Evolutionary conservation across 2,888 invertebrate species (phyloP).

Genomic region (Alitta virens): DNA sequence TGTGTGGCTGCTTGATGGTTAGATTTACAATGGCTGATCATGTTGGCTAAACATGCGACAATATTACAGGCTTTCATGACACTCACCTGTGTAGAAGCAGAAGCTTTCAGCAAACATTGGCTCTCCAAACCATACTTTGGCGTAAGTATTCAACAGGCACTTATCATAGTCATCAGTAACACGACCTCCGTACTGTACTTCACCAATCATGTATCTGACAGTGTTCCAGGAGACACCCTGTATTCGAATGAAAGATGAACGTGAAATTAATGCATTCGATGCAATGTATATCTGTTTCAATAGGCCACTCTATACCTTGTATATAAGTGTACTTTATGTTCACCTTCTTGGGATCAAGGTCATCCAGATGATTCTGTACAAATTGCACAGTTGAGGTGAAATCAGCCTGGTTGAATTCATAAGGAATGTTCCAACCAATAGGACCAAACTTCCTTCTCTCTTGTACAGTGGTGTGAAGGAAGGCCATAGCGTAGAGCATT

Average conservation of each 20-base stretch:
- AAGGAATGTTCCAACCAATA: constrained; percentile 94
- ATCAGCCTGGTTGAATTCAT: constrained; percentile 96
- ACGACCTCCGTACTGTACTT: constrained; percentile 80
- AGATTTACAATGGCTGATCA: too few relatives aligned
- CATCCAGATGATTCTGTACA: constrained; percentile 93
- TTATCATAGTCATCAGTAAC: constrained; percentile 98
- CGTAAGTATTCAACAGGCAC: constrained; percentile 85
- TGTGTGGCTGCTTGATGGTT: too few relatives aligned
- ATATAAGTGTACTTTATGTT: neutral
- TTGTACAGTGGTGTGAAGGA: constrained; percentile 91
- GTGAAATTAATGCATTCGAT: too few relatives aligned
- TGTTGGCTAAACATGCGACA: too few relatives aligned
- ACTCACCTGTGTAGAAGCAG: constrained; percentile 80
- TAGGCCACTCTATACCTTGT: neutral
- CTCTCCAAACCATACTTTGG: constrained; percentile 90
- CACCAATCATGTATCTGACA: constrained; percentile 95
- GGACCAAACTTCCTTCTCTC: constrained; percentile 94
- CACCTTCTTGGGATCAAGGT: constrained; percentile 89
- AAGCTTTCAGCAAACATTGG: constrained; percentile 81
- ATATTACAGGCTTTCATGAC: too few relatives aligned
- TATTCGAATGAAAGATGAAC: constrained; percentile 1
- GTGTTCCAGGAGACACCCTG: constrained; percentile 94
- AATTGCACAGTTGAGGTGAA: constrained; percentile 94
- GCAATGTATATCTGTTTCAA: constrained; percentile 6
- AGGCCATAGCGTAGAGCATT: constrained; percentile 87